Evolutionary conservation across 2,888 invertebrate genomes (phyloP), one percentile per base, ranked within the genome.

Genomic region (Limnephilus lunatus): DNA sequence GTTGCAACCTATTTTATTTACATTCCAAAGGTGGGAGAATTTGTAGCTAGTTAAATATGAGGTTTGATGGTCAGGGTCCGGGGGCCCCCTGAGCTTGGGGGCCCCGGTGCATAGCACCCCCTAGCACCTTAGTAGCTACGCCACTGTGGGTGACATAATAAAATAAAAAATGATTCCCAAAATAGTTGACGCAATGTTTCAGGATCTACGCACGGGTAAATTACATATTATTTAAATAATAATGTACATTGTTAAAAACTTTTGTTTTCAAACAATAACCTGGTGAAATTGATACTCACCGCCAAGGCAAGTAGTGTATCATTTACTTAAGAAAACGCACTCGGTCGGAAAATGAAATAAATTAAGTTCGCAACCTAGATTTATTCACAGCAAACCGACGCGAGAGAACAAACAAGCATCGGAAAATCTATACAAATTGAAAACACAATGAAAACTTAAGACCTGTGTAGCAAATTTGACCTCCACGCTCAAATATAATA

Each of bases 261-360:
- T 86, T 86, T 86, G 86, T 86, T 86, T 86, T 44, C n/a, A 44
- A 30, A 86, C 86, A 86, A 44, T 86, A 44, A 44, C 25, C 48
- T 81, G 83, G n/a, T 89, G 91, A 68, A 91, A 89, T 68, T 83
- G 81, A 91, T 89, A 91, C 89, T 35, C 48, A 30, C 39, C 85
- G 85, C 82, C 91, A 91, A 91, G 91, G 91, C 85, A 89, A 91
- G 68, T 89, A 25, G 25, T 35, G 87, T 91, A 91, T 86, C 81
- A 88, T 31, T 91, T 91, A 88, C 91, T 81, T 68, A 86, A n/a
- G 81, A 68, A 91, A 83, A 90, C 32, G 48, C 53, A 85, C 90
- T 32, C 68, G 53, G 25, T 35, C 80, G 48, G 90, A 81, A 90
- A 90, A 90, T 81, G 82, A 19, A 19, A 90, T 35, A 86, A 68